Evolutionary conservation across 2,113 vertebrate genomes (phyloP).

Genomic region (Danionella cerebrum): DNA sequence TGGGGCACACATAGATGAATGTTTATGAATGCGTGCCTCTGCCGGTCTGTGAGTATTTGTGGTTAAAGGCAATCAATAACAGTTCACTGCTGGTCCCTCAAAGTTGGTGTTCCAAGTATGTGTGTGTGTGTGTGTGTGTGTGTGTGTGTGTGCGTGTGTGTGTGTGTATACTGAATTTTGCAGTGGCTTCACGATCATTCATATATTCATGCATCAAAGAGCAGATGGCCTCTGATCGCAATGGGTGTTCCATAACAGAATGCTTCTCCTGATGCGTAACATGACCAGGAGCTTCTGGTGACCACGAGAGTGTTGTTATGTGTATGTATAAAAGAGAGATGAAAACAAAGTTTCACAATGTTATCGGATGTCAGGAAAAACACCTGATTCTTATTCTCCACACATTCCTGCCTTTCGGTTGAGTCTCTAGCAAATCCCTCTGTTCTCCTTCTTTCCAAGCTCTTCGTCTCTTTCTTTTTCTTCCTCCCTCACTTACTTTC

Average conservation of each 20-base stretch:
- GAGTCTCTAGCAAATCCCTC: conserved; percentile 22
- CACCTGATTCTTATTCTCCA: conserved; percentile 37
- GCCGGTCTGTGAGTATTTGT: conserved; percentile 22
- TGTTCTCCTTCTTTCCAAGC: background rate
- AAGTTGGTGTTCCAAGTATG: background rate
- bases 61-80: conserved; percentile 13
- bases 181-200: background rate
- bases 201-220: conserved; percentile 20
- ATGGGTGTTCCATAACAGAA: conserved; percentile 18
- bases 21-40: background rate
- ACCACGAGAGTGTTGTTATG: background rate
- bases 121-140: conserved; percentile 1
- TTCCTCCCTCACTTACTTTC: background rate
- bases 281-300: background rate
- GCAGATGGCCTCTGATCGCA: conserved; percentile 8
- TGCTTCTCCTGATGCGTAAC: conserved; percentile 2
- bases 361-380: conserved; percentile 30
- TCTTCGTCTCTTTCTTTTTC: background rate
- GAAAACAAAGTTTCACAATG: conserved; percentile 10
- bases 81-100: background rate
- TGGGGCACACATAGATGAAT: background rate
- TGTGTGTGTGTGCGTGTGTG: conserved; percentile 20
- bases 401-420: conserved; percentile 31
- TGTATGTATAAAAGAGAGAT: background rate
- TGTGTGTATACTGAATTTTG: background rate